Base-by-base conservation (phyloP, 2,113 vertebrate genomes). In the Leptobrachium ailaonicum region DNA sequence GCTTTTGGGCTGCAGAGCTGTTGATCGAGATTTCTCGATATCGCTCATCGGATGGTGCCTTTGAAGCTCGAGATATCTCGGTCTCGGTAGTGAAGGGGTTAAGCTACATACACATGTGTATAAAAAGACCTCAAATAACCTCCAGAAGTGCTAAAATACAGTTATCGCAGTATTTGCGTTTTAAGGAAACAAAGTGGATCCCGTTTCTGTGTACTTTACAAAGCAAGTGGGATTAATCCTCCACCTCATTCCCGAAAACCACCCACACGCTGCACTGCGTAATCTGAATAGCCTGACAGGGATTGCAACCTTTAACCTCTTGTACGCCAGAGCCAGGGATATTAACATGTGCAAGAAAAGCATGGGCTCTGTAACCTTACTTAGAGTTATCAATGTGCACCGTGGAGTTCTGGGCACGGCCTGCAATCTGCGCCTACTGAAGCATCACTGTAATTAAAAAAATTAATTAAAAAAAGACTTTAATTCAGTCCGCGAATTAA, bases 271-370 rank as follows among this genome's bases (percentile, higher is more conserved):
- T 63, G 66, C 44, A 71, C 58, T 71, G 76, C 71, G 76, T 78
- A 42, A 71, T 58, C 60, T 0, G 60, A 84, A 10, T 84, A 82
- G 0, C 71, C 83, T 0, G 87, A 85, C 62, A 76, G 83, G 83
- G 87, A 87, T 58, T 74, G 53, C 41, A 41, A 41, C 56, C 56
- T 4, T 60, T 13, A 64, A 32, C 40, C 62, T 64, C 62, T 20
- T 20, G 62, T 64, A 64, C 62, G 9, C 40, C 3, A 10, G n/a
- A 40, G 62, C 14, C 62, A 40, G n/a, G n/a, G 6, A 64, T 64
- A 64, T 64, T 64, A 64, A 64, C 40, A 32, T 10, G 13, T 13
- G 2, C 62, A 50, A 50, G 8, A 50, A 50, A 50, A 50, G 8
- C 4, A 50, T 50, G 47, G 47, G 0, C 4, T 1, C 47, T 40